Conservation (phyloP, 2,113 vertebrate species). For the Malurus alboscapulatus region DNA sequence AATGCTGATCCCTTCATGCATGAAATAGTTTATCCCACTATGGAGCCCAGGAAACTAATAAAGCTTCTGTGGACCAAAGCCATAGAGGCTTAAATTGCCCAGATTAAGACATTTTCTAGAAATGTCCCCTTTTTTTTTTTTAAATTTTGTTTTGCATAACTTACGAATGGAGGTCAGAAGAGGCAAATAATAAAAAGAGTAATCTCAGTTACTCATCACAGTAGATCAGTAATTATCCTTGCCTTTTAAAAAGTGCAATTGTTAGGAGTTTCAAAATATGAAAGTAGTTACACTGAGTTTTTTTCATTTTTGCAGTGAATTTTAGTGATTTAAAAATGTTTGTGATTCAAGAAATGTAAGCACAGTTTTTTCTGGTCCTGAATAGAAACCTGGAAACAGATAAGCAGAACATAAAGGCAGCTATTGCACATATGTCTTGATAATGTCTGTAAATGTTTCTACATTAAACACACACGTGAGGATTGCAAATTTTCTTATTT, state of each 20-base stretch:
- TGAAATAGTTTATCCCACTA: slow-evolving; percentile 55
- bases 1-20: slow-evolving; percentile 61
- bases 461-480: background rate
- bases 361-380: background rate
- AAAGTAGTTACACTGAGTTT: background rate
- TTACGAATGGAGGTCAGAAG: background rate
- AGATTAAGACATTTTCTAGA: slow-evolving; percentile 44
- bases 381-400: background rate
- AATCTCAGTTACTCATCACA: background rate
- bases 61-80: slow-evolving; percentile 30
- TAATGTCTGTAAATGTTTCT: background rate
- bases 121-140: background rate
- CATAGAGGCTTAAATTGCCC: slow-evolving; percentile 19
- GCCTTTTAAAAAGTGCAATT: background rate
- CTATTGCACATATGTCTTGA: background rate
- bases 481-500: background rate
- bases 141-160: background rate
- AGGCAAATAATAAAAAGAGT: background rate
- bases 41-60: slow-evolving; percentile 36
- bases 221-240: background rate
- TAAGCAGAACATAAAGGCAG: background rate
- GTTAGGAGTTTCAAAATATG: background rate
- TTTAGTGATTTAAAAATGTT: background rate
- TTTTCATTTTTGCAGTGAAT: background rate
- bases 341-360: background rate